These are phyloP conservation scores for Drosophila nikananu DNA, from an alignment of 1,140 invertebrate species.

Conservation along the genomic window DNA sequence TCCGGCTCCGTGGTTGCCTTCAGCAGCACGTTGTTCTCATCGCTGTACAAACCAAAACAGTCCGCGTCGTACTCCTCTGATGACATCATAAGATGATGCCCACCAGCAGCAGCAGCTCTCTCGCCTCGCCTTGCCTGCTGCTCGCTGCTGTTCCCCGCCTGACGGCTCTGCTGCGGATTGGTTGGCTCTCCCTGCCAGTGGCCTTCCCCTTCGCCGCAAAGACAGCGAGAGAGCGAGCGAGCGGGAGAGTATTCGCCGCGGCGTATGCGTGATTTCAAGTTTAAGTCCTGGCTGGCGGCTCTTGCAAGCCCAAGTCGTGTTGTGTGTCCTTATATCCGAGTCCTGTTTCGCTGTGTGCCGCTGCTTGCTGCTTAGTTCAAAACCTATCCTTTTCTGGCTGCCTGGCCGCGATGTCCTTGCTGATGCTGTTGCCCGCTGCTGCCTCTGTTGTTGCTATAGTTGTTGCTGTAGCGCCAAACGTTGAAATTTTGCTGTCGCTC, in stretches of 20 bases:
- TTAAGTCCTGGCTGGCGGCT: constrained; percentile 49
- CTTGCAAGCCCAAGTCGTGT: constrained; percentile 27
- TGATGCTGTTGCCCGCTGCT: constrained; percentile 14
- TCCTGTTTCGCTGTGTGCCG: constrained; percentile 42
- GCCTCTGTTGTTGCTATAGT: constrained; percentile 26
- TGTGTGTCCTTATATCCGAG: constrained; percentile 15
- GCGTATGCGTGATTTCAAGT: constrained; percentile 69
- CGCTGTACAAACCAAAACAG: constrained; percentile 94
- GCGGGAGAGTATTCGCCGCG: constrained; percentile 49
- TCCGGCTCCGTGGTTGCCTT: constrained; percentile 86
- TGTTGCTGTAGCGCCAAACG: constrained; percentile 73
- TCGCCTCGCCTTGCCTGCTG: constrained; percentile 19
- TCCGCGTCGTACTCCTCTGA: constrained; percentile 95
- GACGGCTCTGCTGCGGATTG: constrained; percentile 35
- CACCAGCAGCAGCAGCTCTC: constrained; percentile 73
- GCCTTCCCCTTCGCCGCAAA: constrained; percentile 30
- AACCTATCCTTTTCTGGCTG: constrained; percentile 49
- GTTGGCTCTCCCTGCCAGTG: constrained; percentile 15
- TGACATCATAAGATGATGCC: constrained; percentile 94
- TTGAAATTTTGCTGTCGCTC: constrained; percentile 81
- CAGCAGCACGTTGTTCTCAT: constrained; percentile 93
- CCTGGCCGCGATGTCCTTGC: constrained; percentile 43
- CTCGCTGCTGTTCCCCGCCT: constrained; percentile 27
- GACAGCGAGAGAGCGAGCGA: constrained; percentile 10
- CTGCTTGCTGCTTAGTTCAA: constrained; percentile 33